Conservation (phyloP, 2,113 vertebrate species). For the Calidris pygmaea region DNA sequence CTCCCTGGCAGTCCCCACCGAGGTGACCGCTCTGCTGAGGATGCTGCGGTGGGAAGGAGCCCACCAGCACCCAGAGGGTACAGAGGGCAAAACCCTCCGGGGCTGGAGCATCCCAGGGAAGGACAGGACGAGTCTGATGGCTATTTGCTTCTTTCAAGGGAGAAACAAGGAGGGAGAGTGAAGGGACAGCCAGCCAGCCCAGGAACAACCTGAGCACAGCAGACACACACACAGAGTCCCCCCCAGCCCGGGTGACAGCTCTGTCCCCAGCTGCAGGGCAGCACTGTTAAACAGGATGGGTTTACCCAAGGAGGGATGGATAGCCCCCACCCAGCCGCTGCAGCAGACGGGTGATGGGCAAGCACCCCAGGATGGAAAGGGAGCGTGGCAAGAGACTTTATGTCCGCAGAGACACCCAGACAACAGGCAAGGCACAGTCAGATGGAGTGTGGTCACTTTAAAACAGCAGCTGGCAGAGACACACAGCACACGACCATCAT, state of each 20-base stretch:
- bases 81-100: too few species aligned
- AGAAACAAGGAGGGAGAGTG: neutral
- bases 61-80: neutral
- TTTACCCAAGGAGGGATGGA: neutral
- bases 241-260: neutral
- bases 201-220: rapidly evolving
- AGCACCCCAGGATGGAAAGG: neutral
- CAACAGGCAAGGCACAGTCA: rapidly evolving
- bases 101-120: neutral
- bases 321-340: neutral
- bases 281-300: neutral
- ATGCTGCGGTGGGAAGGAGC: neutral
- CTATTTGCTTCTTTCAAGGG: neutral
- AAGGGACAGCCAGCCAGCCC: neutral
- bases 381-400: rapidly evolving
- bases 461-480: neutral
- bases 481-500: neutral
- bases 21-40: neutral
- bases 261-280: neutral
- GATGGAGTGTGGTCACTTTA: neutral
- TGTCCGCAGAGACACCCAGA: neutral
- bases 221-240: too few species aligned
- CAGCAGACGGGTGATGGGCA: neutral
- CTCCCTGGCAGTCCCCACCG: neutral
- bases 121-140: rapidly evolving